These are phyloP conservation scores for Augochlora pura DNA, from an alignment of 1,140 invertebrate species.

Conservation along the genomic window DNA sequence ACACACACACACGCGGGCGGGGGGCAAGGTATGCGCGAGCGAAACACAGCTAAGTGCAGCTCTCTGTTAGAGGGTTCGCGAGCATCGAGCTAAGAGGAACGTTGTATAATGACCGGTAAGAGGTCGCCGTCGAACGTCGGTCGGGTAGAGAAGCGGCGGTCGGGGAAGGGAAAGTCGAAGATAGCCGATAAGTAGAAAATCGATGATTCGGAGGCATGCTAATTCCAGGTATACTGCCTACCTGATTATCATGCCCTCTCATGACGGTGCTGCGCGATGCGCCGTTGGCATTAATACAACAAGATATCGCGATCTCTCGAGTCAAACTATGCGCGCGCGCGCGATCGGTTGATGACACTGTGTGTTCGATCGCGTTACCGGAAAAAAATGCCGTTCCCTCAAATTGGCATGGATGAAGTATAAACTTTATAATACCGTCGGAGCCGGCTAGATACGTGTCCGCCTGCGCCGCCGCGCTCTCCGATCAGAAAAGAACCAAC, in stretches of 20 bases:
- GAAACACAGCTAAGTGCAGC: conserved; percentile 47
- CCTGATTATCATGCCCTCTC: conserved; percentile 55
- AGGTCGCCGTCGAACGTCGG: conserved; percentile 44
- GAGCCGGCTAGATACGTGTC: conserved; percentile 26
- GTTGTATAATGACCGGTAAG: conserved; percentile 63
- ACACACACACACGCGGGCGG: no score
- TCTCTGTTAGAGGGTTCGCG: conserved; percentile 55
- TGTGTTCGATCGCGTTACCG: conserved; percentile 13
- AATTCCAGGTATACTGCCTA: conserved; percentile 61
- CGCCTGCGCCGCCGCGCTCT: neutral
- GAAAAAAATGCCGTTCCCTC: neutral
- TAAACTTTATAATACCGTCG: conserved; percentile 2
- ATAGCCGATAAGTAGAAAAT: conserved; percentile 68
- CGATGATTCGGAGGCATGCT: conserved; percentile 69
- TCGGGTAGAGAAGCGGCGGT: neutral
- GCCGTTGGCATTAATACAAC: conserved; percentile 65
- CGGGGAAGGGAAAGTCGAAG: conserved; percentile 33
- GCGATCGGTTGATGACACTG: conserved; percentile 51
- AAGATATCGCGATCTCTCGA: conserved; percentile 52
- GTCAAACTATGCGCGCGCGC: conserved; percentile 34
- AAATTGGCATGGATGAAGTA: conserved; percentile 23
- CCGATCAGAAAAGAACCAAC: neutral
- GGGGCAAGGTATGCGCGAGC: conserved; percentile 25
- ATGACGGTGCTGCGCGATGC: conserved; percentile 35
- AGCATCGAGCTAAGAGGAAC: conserved; percentile 33